A percentile compares a stretch with the other conserved stretches of the same genome.
Evolutionary conservation across 2,797 vertebrate species (phyloP).

Genomic region (Myioborus melanocephalus): DNA sequence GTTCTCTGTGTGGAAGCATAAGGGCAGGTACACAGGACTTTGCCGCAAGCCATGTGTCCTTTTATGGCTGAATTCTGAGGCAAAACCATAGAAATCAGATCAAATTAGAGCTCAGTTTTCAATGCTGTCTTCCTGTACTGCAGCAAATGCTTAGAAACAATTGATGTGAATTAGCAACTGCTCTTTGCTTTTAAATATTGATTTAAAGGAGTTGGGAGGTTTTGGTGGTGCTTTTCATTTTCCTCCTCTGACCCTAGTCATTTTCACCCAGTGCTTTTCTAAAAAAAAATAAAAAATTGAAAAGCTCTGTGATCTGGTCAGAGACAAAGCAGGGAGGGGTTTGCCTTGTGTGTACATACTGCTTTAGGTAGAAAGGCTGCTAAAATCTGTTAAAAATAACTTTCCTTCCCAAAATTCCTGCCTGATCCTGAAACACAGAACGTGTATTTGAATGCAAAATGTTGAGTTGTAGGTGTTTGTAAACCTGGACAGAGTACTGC

Average conservation of each 20-base stretch:
- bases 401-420: not conserved
- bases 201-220: not conserved
- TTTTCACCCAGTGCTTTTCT: not conserved
- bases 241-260: not conserved
- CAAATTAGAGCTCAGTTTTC: not conserved
- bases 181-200: not conserved
- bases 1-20: not conserved
- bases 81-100: not conserved
- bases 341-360: slow-evolving; percentile 12
- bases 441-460: not conserved
- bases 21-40: not conserved
- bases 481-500: not conserved
- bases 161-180: slow-evolving; percentile 14
- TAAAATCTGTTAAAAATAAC: not conserved
- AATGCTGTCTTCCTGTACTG: not conserved
- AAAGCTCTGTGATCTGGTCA: not conserved
- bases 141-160: not conserved
- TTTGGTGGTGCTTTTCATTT: not conserved
- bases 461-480: slow-evolving; percentile 19
- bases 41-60: not conserved
- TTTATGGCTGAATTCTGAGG: not conserved
- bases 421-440: slow-evolving; percentile 9
- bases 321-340: not conserved
- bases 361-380: not conserved
- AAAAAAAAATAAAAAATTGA: not conserved